Evolutionary conservation across 2,113 vertebrate species (phyloP), one percentile per base, ranked within the genome.

Genomic region (Platanista minor): DNA sequence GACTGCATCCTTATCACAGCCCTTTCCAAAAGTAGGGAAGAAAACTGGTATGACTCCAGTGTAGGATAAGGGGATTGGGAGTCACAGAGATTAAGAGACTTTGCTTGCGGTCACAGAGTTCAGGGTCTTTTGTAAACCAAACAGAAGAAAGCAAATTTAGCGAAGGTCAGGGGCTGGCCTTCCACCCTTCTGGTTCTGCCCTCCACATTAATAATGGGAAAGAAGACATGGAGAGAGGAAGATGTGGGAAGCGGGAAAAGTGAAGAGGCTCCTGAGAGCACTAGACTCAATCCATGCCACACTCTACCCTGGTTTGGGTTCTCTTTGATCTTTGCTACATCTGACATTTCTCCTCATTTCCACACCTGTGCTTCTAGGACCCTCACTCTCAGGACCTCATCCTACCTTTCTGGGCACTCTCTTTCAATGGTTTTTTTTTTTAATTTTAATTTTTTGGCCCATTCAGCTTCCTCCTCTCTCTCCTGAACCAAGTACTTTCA

Each of bases 91-190:
- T 33, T 71, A 66, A 78, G 71, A 84, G 33, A 71, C 17, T 57
- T 15, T 29, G 66, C 43, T 49, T n/a, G 59, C 91, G 78, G 85
- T 93, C 46, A 33, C 36, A 15, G 78, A 91, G 72, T 88, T 52
- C 49, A 94, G 15, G 21, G 46, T 57, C 29, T 95, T 97, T 77
- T 72, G 77, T 95, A 83, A 87, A 80, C 39, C 87, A 87, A 71
- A 64, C 3, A 87, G 85, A 64, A 87, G 25, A 81, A 85, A 62
- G 59, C 33, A n/a, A 43, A 61, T 92, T 75, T 61, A 18, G 59
- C 54, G 77, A 81, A 64, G 84, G 41, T 69, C 61, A 86, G 57
- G 36, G 23, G 13, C n/a, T 91, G 31, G 66, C 41, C 33, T 49
- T 81, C 25, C 17, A 33, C 15, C 17, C 18, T 41, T 46, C 54